phyloP scores from a whole-genome alignment of 2,113 vertebrate species.

The pig (Sus scrofa) region T2T-Sscrofa CM000818.6:23929501-23930000 shows the following conservation, averaged over 20 bases:
- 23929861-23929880: not conserved
- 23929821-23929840: not conserved
- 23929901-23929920: not conserved
- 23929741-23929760: not conserved
- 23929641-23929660: not conserved
- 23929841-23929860: not conserved
- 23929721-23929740: not conserved
- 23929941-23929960: not conserved
- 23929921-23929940: not conserved
- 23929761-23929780: not conserved
- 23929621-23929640: not conserved
- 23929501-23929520: not conserved
- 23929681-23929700: not conserved
- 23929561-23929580: not conserved
- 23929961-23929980: not conserved
- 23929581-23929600: not conserved
- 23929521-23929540: not conserved
- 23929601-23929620: not conserved
- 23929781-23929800: not conserved
- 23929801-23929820: not conserved
- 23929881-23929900: not conserved
- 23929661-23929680: not conserved
- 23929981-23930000: not conserved
- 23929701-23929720: not conserved
- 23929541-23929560: not conserved